A percentile compares a stretch with the other conserved stretches of the same genome.
Conservation (phyloP, 2,113 vertebrate genomes). For the Saguinus midas region DNA sequence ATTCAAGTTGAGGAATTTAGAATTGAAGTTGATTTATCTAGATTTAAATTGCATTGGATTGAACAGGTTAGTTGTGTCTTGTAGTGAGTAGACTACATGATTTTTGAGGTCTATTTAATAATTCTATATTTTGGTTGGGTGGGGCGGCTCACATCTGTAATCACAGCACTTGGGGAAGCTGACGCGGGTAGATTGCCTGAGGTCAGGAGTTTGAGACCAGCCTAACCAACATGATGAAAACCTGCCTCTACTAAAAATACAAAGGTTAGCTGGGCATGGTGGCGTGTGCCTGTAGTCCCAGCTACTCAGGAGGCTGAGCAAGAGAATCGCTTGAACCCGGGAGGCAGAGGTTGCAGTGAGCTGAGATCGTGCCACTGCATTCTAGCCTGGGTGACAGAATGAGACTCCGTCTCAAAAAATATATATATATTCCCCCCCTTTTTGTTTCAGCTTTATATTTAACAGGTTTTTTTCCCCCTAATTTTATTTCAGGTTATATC, state of each 20-base stretch:
- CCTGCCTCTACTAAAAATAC: no score
- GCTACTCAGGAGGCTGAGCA: no score
- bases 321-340: background rate
- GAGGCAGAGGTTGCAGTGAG: background rate
- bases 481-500: background rate
- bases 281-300: no score
- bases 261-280: no score
- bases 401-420: background rate
- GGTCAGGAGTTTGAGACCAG: no score
- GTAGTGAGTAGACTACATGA: background rate
- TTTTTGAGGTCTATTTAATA: slow-evolving; percentile 29
- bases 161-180: no score
- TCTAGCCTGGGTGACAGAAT: background rate
- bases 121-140: background rate
- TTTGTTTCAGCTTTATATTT: background rate
- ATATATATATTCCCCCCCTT: background rate
- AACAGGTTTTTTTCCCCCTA: background rate
- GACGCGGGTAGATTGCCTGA: no score
- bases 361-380: background rate
- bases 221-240: no score
- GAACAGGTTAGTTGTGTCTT: background rate
- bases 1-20: background rate
- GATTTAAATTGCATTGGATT: background rate
- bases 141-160: no score
- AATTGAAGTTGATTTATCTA: background rate